Evolutionary conservation across 1,140 invertebrate species (phyloP), one percentile per base, ranked within the genome.

Genomic region (Sycobia sp.): DNA sequence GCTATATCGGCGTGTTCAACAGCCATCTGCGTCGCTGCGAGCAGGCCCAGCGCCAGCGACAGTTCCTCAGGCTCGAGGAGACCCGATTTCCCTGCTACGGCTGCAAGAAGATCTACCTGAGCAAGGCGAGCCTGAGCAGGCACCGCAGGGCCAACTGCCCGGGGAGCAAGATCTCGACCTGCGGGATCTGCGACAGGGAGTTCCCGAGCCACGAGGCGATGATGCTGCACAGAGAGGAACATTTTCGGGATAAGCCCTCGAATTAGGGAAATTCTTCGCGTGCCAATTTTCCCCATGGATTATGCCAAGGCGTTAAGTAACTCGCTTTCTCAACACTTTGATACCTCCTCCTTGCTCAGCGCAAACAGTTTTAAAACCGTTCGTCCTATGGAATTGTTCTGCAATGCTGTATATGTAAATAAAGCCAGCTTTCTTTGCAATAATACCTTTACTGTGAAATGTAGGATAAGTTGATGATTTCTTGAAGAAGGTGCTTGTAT

Each of bases 101-200:
- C 25, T 82, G 80, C 62, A 76, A 76, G 16, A 72, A 76, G 36
- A 65, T 65, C 25, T 82, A 80, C 64, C 68, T 69, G 2, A 73
- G 71, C 11, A 73, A 69, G 44, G 68, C 71, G 14, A 77, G 75
- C 10, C 57, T 82, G 8, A 69, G 69, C 20, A 66, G 74, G 14
- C 78, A 80, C 71, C 68, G 41, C 70, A 76, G 62, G 73, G 75
- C 54, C 18, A 65, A 54, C 20, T 65, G 63, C 32, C 63, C 57
- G 2, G 39, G 53, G 0, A n/a, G 27, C 3, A 56, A 38, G 23
- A 57, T 60, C 8, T 50, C 63, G 4, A 34, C 47, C 5, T 65
- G 63, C 16, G 63, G 63, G 5, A 65, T 65, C 8, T 65, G 63
- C 23, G 63, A 65, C 13, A 2, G 23, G 1, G 50, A 65, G 16